These are phyloP conservation scores for Drosophila mulleri DNA, from an alignment of 2,888 invertebrate species.

Conservation along the genomic window DNA sequence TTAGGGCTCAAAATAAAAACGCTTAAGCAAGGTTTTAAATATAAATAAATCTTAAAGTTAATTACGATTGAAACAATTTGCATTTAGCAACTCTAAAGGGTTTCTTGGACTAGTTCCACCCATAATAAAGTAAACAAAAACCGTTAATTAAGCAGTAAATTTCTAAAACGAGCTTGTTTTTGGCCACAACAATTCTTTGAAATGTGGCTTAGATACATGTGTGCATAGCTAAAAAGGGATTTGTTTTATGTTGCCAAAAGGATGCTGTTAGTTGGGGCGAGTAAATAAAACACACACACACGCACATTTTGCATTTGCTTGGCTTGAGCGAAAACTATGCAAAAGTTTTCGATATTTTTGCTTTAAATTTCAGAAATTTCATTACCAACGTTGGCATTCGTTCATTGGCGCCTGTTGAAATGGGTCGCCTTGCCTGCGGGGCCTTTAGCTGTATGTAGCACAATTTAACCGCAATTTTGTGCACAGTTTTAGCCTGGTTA, in stretches of 20 bases:
- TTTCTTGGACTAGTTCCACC: background rate
- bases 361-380: constrained; percentile 50
- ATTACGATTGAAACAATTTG: too few species aligned
- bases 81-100: background rate
- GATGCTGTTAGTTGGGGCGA: constrained; percentile 11
- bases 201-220: constrained; percentile 32
- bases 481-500: constrained; percentile 69
- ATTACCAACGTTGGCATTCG: constrained; percentile 48
- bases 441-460: constrained; percentile 34
- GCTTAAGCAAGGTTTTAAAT: too few species aligned
- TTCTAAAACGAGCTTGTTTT: constrained; percentile 23
- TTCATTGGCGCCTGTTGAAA: constrained; percentile 35
- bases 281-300: constrained; percentile 3
- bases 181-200: constrained; percentile 7
- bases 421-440: constrained; percentile 5
- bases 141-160: constrained; percentile 43
- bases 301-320: background rate
- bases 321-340: constrained; percentile 32
- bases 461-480: constrained; percentile 62
- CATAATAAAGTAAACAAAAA: background rate
- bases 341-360: constrained; percentile 39
- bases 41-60: background rate
- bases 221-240: constrained; percentile 30
- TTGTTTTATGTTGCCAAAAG: constrained; percentile 23
- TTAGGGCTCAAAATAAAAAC: too few species aligned